Percentiles rank a stretch among this genome's conserved stretches.
These are phyloP conservation scores for Charadrius vociferus DNA, from an alignment of 2,113 vertebrate genomes.

Conservation along the genomic window DNA sequence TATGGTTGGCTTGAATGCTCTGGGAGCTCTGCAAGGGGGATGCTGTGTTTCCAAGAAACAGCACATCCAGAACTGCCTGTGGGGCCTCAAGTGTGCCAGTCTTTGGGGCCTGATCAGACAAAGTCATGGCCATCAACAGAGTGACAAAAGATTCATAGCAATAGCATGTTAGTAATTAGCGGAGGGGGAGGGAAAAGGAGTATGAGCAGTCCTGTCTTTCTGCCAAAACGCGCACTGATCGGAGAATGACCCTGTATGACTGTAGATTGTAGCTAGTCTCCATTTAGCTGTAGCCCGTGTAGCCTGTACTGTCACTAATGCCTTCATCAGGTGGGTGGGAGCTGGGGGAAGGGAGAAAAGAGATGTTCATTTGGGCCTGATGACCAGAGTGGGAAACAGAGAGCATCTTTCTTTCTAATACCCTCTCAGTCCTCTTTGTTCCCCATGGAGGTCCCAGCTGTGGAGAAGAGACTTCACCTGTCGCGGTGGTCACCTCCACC, in stretches of 20 bases:
- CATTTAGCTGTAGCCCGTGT: conserved; percentile 72
- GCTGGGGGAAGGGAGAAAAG: neutral
- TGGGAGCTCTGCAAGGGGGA: neutral
- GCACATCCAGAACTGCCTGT: neutral
- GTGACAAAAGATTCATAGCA: neutral
- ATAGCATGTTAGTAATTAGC: neutral
- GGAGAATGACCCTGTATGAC: conserved; percentile 80
- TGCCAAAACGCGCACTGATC: conserved; percentile 31
- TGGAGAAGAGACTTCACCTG: neutral
- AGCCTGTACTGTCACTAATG: conserved; percentile 75
- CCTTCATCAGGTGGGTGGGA: conserved; percentile 33
- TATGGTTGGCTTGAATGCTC: neutral
- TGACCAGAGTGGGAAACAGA: conserved; percentile 28
- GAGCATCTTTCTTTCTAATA: neutral
- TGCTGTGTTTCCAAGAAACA: neutral
- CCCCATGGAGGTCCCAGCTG: neutral
- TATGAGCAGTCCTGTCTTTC: conserved; percentile 33
- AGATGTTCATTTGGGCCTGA: conserved; percentile 24
- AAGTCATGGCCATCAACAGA: neutral
- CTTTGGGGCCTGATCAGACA: neutral
- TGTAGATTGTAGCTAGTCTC: conserved; percentile 71
- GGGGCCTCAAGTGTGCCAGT: neutral
- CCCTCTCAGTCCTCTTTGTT: neutral
- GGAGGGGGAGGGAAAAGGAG: neutral
- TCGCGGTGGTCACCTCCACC: neutral